Evolutionary conservation across 2,113 vertebrate genomes (phyloP), one percentile per base, ranked within the genome.

Genomic region (Emydura subglobosa): DNA sequence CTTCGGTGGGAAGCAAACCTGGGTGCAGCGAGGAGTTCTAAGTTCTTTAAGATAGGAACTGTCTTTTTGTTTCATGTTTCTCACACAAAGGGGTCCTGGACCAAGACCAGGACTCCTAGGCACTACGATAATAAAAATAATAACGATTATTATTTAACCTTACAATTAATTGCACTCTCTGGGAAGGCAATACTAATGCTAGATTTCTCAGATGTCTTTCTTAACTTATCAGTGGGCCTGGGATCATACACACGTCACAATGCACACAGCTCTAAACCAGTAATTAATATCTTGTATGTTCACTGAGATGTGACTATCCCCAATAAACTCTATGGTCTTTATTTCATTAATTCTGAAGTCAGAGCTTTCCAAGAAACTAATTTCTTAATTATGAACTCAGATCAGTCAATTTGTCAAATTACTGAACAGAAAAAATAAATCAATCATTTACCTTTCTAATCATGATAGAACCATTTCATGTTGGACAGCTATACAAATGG

Each of bases 351-450:
- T 94, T 97, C 82, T 87, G 61, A 83, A 96, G 88, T 86, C 88
- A 96, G 59, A 90, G 80, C 91, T 91, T 89, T 96, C 24, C 72
- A 91, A 94, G 91, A 94, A 86, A 88, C 86, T 79, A 59, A 90
- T 93, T 94, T 94, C 95, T 95, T 90, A 89, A 90, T 9, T 90
- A 65, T 47, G 94, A 96, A 90, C 86, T 91, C 78, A 11, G 83
- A 51, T 91, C 85, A 94, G 83, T 96, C 88, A 88, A 25, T 88
- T 93, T 95, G 79, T 96, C 91, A 97, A 93, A 90, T 44, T 85
- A 89, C 57, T 68, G 54, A 89, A 86, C 19, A 91, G 91, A 94
- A 91, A n/a, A 92, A 83, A 88, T 86, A 59, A 12, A 79, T 5
- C 0, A 78, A 90, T 49, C 1, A 59, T 51, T 85, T 34, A 44